phyloP scores from a whole-genome alignment of 2,797 vertebrate genomes.

The Eremophila alpestris region DNA sequence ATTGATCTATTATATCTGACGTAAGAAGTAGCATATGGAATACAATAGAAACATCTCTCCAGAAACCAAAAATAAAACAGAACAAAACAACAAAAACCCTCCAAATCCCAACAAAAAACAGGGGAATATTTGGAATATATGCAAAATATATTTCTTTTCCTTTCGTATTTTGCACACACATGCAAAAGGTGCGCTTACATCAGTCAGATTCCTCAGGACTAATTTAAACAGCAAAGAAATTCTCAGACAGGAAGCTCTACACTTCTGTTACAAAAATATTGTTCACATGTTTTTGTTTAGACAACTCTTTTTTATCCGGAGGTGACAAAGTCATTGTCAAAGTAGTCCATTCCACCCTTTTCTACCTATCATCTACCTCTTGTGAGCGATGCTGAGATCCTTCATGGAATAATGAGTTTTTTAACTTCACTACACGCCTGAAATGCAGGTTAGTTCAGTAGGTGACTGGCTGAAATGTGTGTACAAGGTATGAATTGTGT shows the following conservation, averaged over 20 bases:
- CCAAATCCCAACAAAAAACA: accelerated
- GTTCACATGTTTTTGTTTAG: not conserved
- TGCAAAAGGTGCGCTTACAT: not conserved
- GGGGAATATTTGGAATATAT: not conserved
- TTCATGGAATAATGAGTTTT: not conserved
- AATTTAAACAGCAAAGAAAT: constrained; percentile 36
- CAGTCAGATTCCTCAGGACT: not conserved
- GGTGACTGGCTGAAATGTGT: constrained; percentile 29
- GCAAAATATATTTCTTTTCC: not conserved
- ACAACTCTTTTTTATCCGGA: not conserved
- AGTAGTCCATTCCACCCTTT: not conserved
- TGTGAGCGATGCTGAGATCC: not conserved
- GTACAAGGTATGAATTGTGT: not conserved
- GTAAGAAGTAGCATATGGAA: not conserved
- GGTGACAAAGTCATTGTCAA: not conserved
- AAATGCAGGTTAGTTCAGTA: constrained; percentile 9
- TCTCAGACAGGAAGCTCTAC: not conserved
- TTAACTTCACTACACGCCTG: constrained; percentile 35
- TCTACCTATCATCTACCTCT: not conserved
- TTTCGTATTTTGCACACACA: not conserved
- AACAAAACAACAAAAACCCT: not conserved
- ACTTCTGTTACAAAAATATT: not conserved
- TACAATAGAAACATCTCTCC: not conserved
- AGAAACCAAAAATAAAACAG: not conserved
- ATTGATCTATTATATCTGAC: not conserved